phyloP scores from a whole-genome alignment of 2,113 vertebrate species.

The Anarrhichthys ocellatus region DNA sequence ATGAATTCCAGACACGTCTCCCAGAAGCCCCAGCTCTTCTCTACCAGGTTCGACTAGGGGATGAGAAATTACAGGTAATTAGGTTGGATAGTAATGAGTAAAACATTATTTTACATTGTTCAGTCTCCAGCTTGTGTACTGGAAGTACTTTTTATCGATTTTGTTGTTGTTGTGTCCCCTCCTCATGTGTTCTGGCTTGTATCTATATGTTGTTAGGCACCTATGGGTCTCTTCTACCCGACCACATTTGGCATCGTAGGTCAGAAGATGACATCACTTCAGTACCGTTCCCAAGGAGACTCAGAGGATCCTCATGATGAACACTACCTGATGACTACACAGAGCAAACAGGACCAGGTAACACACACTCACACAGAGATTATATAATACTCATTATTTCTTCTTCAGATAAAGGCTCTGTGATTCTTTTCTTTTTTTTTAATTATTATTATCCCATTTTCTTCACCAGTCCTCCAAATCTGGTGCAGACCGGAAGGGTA shows the following conservation, averaged over 20 bases:
- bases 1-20: slow-evolving; percentile 95
- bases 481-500: slow-evolving; percentile 89
- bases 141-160: not conserved
- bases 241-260: slow-evolving; percentile 97
- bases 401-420: not conserved
- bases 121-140: not conserved
- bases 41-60: slow-evolving; percentile 94
- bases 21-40: slow-evolving; percentile 93
- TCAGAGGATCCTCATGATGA: slow-evolving; percentile 97
- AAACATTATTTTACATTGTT: not conserved
- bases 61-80: slow-evolving; percentile 95
- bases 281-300: slow-evolving; percentile 94
- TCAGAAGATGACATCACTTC: slow-evolving; percentile 96
- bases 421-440: not conserved
- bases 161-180: not conserved
- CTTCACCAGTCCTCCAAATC: slow-evolving; percentile 91
- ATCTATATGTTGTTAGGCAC: slow-evolving; percentile 83
- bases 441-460: slow-evolving; percentile 10
- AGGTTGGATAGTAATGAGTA: not conserved
- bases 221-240: slow-evolving; percentile 98
- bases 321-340: slow-evolving; percentile 94
- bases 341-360: slow-evolving; percentile 99
- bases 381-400: not conserved
- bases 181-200: not conserved
- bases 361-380: not conserved